Evolutionary conservation across 2,888 invertebrate genomes (phyloP).

Genomic region (Drosophila nr. fundita): DNA sequence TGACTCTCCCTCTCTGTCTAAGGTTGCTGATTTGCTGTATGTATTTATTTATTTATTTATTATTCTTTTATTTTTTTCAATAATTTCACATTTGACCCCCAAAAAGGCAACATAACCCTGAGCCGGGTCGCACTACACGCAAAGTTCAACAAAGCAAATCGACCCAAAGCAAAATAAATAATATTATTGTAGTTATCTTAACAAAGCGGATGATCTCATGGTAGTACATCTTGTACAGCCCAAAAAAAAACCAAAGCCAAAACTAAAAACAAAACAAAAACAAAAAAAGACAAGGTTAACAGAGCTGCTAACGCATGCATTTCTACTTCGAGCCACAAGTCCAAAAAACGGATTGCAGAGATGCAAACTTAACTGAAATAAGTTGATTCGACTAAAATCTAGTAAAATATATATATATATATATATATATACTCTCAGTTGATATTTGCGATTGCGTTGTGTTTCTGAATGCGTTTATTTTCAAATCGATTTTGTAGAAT

Average conservation of each 20-base stretch:
- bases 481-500: no score
- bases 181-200: slow-evolving; percentile 10
- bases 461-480: no score
- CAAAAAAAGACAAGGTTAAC: slow-evolving; percentile 38
- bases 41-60: neutral
- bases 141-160: slow-evolving; percentile 52
- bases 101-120: slow-evolving; percentile 64
- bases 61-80: slow-evolving; percentile 11
- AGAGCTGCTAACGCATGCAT: slow-evolving; percentile 20
- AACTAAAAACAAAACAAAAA: neutral
- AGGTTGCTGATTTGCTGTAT: slow-evolving; percentile 12
- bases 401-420: neutral
- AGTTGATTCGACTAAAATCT: neutral
- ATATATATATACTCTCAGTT: neutral
- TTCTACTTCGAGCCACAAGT: neutral
- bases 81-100: slow-evolving; percentile 63
- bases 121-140: slow-evolving; percentile 57
- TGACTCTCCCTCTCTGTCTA: neutral
- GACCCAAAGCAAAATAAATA: slow-evolving; percentile 11
- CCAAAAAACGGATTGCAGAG: neutral
- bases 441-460: no score
- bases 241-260: neutral
- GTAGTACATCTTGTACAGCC: slow-evolving; percentile 1
- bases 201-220: slow-evolving; percentile 47
- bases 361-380: neutral